Evolutionary conservation across 2,888 invertebrate species (phyloP).

Genomic region (Drosophila lutescens): DNA sequence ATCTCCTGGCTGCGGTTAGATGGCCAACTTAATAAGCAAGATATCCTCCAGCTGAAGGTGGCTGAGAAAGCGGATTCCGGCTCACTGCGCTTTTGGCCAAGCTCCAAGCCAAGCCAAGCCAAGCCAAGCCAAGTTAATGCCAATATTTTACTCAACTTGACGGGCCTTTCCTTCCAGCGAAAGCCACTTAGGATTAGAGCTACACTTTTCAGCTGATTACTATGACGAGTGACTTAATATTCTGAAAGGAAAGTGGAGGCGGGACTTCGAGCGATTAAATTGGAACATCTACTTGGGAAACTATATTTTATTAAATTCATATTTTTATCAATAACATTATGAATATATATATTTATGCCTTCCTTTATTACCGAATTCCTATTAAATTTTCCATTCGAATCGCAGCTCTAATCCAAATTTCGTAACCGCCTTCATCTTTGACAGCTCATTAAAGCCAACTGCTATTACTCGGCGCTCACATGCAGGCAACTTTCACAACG

Average conservation of each 20-base stretch:
- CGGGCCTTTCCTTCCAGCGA: constrained; percentile 17
- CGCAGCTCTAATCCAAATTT: neutral
- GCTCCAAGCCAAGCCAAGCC: constrained; percentile 14
- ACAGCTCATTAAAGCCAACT: constrained; percentile 30
- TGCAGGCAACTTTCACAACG: constrained; percentile 34
- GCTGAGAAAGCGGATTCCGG: constrained; percentile 2
- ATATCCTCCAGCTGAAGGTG: constrained; percentile 2
- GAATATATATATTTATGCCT: too few species aligned
- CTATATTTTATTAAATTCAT: too few species aligned
- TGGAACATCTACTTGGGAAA: too few species aligned
- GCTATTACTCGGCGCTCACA: constrained; percentile 8
- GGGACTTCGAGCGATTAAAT: too few species aligned
- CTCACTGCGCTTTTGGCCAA: constrained; percentile 30
- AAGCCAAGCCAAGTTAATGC: constrained; percentile 12
- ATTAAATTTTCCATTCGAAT: neutral
- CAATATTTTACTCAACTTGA: constrained; percentile 26
- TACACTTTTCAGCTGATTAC: constrained; percentile 2
- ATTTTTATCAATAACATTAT: too few species aligned
- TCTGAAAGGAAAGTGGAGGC: neutral
- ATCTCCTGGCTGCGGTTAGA: constrained; percentile 16
- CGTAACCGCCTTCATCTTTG: constrained; percentile 12
- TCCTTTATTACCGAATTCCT: neutral
- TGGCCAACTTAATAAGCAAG: constrained; percentile 18
- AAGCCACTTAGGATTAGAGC: constrained; percentile 6
- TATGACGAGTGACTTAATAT: neutral